A percentile compares a stretch with the other conserved stretches of the same genome.
Conservation (phyloP, 2,113 vertebrate species). For the Diphyllodes magnificus region DNA sequence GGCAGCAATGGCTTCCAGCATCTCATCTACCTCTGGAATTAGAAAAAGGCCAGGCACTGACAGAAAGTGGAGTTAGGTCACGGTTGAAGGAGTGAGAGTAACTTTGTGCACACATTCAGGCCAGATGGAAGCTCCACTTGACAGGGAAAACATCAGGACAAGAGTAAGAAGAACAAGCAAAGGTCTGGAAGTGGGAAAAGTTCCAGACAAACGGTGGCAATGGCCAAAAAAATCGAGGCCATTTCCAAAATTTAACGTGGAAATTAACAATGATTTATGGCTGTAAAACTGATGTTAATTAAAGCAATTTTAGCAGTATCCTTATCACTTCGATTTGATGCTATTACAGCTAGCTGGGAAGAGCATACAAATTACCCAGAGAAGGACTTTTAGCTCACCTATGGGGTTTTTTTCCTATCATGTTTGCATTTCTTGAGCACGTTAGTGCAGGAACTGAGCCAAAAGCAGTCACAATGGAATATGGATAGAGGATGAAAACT, state of each 20-base stretch:
- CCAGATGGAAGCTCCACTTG: slow-evolving; percentile 29
- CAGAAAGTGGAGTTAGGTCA: background rate
- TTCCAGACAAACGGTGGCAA: slow-evolving; percentile 31
- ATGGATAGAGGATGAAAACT: background rate
- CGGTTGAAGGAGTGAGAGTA: background rate
- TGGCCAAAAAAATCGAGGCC: slow-evolving; percentile 45
- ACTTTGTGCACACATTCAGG: background rate
- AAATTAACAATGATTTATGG: slow-evolving; percentile 70
- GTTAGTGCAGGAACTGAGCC: background rate
- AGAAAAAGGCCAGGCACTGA: background rate
- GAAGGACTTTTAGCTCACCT: slow-evolving; percentile 3
- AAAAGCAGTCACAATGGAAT: background rate
- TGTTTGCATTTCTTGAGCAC: background rate
- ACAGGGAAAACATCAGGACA: background rate
- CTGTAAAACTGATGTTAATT: slow-evolving; percentile 59
- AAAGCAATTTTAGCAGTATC: slow-evolving; percentile 62
- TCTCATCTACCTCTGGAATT: background rate
- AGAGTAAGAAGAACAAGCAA: background rate
- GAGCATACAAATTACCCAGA: slow-evolving; percentile 55
- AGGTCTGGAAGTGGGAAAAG: background rate
- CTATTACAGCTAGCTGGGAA: slow-evolving; percentile 49
- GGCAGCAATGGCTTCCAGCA: background rate
- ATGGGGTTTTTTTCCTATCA: background rate
- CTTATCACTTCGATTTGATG: slow-evolving; percentile 64
- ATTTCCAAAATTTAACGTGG: slow-evolving; percentile 56